These are phyloP conservation scores for Tangara arthus DNA, from an alignment of 2,797 vertebrate species.

Conservation along the genomic window DNA sequence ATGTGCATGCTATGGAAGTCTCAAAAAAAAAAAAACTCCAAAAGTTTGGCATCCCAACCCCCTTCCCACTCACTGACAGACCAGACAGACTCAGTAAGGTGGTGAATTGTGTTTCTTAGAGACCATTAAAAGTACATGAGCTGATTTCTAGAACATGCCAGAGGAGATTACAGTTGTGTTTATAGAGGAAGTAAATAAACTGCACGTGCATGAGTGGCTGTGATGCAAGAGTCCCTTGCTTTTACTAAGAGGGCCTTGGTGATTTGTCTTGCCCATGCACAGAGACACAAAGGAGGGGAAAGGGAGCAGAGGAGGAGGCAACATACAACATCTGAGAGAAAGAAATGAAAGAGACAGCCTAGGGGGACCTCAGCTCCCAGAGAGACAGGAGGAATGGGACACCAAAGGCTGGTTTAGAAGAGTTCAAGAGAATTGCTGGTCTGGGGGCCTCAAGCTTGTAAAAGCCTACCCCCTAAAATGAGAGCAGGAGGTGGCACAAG, in stretches of 20 bases:
- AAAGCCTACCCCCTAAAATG: constrained; percentile 4
- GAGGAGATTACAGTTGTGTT: constrained; percentile 34
- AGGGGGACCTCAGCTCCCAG: background rate
- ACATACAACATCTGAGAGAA: constrained; percentile 42
- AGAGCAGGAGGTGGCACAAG: constrained; percentile 21
- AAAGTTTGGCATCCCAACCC: background rate
- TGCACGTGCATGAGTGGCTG: constrained; percentile 8
- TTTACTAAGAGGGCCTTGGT: constrained; percentile 15
- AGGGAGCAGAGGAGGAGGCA: background rate
- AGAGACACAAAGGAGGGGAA: constrained; percentile 20
- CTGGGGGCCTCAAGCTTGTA: constrained; percentile 21
- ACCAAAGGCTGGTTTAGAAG: constrained; percentile 36
- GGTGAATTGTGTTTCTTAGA: constrained; percentile 49
- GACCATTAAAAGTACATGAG: constrained; percentile 50
- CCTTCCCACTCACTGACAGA: constrained; percentile 12
- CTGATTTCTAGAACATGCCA: constrained; percentile 44
- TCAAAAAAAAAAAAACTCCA: background rate
- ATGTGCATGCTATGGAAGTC: background rate
- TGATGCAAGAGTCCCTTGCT: constrained; percentile 16
- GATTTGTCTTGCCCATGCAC: constrained; percentile 14
- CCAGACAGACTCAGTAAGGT: constrained; percentile 37
- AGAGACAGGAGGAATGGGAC: background rate
- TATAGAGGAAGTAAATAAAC: constrained; percentile 32
- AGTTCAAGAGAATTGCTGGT: constrained; percentile 23
- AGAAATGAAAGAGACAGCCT: constrained; percentile 23